These are phyloP conservation scores for Sminthurides bifidus DNA, from an alignment of 1,140 invertebrate species.

Conservation along the genomic window DNA sequence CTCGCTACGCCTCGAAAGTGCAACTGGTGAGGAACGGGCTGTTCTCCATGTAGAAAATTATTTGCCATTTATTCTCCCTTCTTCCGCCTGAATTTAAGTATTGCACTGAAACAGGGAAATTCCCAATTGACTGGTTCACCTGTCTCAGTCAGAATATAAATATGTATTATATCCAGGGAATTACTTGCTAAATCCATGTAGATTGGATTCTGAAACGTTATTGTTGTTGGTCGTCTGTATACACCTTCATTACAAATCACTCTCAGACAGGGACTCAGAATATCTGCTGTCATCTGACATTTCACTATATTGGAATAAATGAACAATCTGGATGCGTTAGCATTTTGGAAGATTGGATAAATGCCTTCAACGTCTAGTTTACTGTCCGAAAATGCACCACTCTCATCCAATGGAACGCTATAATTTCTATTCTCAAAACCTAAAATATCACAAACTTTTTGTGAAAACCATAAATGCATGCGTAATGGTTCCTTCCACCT, in stretches of 20 bases:
- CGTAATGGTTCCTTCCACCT: no score
- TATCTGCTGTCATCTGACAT: slow-evolving; percentile 34
- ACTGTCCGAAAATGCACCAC: no score
- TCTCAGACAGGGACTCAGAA: slow-evolving; percentile 32
- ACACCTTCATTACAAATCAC: not conserved
- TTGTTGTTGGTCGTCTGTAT: not conserved
- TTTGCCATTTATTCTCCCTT: not conserved
- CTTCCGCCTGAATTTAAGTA: slow-evolving; percentile 8
- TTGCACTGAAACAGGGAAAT: slow-evolving; percentile 8
- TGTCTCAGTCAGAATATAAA: slow-evolving; percentile 12
- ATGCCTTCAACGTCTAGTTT: not conserved
- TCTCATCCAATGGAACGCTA: no score
- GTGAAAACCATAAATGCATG: no score
- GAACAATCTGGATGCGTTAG: slow-evolving; percentile 18
- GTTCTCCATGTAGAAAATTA: not conserved
- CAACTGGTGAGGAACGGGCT: no score
- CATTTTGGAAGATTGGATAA: not conserved
- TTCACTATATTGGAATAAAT: slow-evolving; percentile 35
- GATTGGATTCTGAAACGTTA: not conserved
- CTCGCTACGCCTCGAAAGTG: no score
- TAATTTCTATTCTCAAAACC: no score
- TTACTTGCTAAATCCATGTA: not conserved
- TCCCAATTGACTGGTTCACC: slow-evolving; percentile 5
- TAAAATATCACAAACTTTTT: no score
- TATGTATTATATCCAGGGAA: slow-evolving; percentile 1